phyloP scores from a whole-genome alignment of 1,140 invertebrate genomes.

The Nephotettix cincticeps region DNA sequence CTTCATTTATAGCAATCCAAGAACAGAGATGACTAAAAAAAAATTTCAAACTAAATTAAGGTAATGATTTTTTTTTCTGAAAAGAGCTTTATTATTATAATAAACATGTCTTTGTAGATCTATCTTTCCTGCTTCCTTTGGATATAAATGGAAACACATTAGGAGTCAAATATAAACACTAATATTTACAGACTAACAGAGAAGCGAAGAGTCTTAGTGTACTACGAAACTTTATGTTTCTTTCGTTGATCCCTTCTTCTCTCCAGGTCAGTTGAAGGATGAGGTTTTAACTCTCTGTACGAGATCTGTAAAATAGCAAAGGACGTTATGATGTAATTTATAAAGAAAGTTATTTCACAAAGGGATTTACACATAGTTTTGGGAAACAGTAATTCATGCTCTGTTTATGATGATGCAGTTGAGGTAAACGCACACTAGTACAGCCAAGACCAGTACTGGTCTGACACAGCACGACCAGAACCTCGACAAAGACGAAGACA shows the following conservation, averaged over 20 bases:
- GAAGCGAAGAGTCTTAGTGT: background rate
- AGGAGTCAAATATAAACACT: background rate
- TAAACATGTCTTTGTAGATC: background rate
- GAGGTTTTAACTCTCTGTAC: constrained; percentile 57
- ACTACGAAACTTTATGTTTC: constrained; percentile 52
- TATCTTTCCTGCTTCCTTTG: background rate
- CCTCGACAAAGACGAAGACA: too few relatives aligned
- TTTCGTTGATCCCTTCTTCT: constrained; percentile 54
- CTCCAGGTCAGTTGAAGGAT: constrained; percentile 51
- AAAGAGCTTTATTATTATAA: background rate
- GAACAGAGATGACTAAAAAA: background rate
- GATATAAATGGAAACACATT: background rate
- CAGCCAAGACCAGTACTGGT: too few relatives aligned
- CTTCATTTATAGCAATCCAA: too few relatives aligned
- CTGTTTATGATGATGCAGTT: too few relatives aligned
- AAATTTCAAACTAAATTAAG: background rate
- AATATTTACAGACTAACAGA: background rate
- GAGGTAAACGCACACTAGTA: too few relatives aligned
- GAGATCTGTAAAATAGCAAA: constrained; percentile 47
- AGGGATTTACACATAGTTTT: too few relatives aligned
- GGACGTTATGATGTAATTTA: too few relatives aligned
- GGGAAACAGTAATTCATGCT: too few relatives aligned
- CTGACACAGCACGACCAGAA: too few relatives aligned
- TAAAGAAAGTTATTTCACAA: too few relatives aligned
- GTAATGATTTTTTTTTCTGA: background rate